phyloP scores from a whole-genome alignment of 2,113 vertebrate genomes.

The Tenebrosternarchus preto region DNA sequence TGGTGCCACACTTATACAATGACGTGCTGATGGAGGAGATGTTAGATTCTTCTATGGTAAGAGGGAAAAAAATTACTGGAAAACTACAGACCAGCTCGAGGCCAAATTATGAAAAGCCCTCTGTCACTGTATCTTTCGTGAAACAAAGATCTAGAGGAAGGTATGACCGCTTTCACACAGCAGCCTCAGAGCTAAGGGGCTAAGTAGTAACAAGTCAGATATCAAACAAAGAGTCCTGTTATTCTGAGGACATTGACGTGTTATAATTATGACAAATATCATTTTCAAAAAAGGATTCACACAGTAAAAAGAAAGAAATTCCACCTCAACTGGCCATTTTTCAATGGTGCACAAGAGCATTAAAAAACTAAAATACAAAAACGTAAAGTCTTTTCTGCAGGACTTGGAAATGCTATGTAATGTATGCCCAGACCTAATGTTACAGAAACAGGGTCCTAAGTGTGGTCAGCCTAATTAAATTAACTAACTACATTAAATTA shows the following conservation, averaged over 20 bases:
- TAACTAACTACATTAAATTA: too few relatives aligned
- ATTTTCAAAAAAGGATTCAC: too few relatives aligned
- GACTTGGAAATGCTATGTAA: too few relatives aligned
- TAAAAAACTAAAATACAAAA: too few relatives aligned
- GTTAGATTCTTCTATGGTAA: background rate
- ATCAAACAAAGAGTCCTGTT: slow-evolving; percentile 1
- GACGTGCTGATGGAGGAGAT: background rate
- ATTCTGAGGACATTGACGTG: background rate
- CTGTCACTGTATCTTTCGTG: slow-evolving; percentile 40
- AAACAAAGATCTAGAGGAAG: slow-evolving; percentile 32
- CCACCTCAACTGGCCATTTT: too few relatives aligned
- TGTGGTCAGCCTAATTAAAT: too few relatives aligned
- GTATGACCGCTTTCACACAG: background rate
- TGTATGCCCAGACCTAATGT: too few relatives aligned
- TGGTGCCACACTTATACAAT: background rate
- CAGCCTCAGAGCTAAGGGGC: slow-evolving; percentile 1
- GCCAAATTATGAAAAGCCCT: slow-evolving; percentile 45
- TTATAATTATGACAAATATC: too few relatives aligned
- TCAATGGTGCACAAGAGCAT: too few relatives aligned
- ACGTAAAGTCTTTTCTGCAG: too few relatives aligned
- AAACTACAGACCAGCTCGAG: slow-evolving; percentile 29
- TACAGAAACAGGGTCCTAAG: too few relatives aligned
- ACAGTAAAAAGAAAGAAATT: too few relatives aligned
- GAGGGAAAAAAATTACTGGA: background rate
- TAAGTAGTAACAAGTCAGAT: slow-evolving; percentile 3